A percentile compares a stretch with the other conserved stretches of the same genome.
Evolutionary conservation across 2,113 vertebrate species (phyloP).

Genomic region (Pholis gunnellus): DNA sequence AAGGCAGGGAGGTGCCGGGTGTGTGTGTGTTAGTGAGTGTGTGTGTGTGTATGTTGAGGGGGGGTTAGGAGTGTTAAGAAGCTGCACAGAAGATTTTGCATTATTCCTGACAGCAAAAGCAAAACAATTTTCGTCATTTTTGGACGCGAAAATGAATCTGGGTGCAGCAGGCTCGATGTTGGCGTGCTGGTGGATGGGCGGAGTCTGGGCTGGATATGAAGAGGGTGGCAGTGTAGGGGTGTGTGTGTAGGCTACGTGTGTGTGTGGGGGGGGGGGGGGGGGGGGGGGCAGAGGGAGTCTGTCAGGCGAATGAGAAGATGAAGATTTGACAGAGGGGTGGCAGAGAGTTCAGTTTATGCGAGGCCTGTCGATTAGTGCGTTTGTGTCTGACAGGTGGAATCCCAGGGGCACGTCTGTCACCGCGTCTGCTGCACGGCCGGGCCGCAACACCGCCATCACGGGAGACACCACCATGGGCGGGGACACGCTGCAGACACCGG

Average conservation of each 20-base stretch:
- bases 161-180: conserved; percentile 18
- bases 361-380: conserved; percentile 90
- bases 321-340: conserved; percentile 92
- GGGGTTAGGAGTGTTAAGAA: conserved; percentile 8
- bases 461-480: conserved; percentile 66
- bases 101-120: conserved; percentile 25
- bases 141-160: neutral
- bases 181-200: conserved; percentile 56
- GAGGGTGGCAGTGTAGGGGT: conserved; percentile 18
- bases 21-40: neutral
- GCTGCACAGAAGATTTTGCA: conserved; percentile 42
- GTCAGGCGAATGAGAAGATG: conserved; percentile 89
- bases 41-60: no score
- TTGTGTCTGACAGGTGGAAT: conserved; percentile 93
- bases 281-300: conserved; percentile 76
- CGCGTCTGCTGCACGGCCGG: conserved; percentile 88
- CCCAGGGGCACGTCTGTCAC: conserved; percentile 92
- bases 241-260: no score
- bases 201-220: conserved; percentile 45
- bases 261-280: neutral
- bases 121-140: neutral
- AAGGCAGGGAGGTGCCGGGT: conserved; percentile 29
- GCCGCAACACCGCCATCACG: conserved; percentile 81
- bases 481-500: conserved; percentile 13
- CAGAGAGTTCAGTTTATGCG: conserved; percentile 90